phyloP scores from a whole-genome alignment of 2,888 invertebrate species.

The Dichetophora obliterata region DNA sequence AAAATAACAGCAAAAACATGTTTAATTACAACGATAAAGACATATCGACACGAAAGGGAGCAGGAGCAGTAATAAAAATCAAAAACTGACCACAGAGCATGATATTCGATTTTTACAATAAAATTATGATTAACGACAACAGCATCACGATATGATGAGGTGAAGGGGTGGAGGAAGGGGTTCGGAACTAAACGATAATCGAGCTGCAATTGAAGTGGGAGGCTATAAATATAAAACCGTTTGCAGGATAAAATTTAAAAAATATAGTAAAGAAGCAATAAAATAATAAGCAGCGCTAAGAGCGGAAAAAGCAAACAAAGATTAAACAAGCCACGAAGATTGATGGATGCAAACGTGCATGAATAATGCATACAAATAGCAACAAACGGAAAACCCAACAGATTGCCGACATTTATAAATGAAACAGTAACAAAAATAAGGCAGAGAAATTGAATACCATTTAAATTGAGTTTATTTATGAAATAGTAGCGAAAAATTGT shows the following conservation, averaged over 20 bases:
- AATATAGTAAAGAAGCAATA: not conserved
- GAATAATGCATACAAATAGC: no score
- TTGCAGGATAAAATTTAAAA: no score
- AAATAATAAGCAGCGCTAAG: not conserved
- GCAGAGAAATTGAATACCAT: conserved; percentile 16
- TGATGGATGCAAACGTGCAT: no score
- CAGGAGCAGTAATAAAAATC: not conserved
- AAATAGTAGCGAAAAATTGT: not conserved
- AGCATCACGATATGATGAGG: not conserved
- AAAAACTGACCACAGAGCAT: not conserved
- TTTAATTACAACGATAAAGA: not conserved
- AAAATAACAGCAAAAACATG: not conserved
- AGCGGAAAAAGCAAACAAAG: not conserved
- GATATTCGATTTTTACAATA: not conserved
- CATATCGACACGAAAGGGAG: not conserved
- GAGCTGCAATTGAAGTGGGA: no score
- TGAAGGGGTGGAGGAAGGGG: no score
- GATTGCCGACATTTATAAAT: not conserved
- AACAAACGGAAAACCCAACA: no score
- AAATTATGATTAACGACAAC: conserved; percentile 17
- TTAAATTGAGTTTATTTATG: not conserved
- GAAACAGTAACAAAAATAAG: not conserved
- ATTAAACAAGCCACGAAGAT: no score
- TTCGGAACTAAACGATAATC: not conserved
- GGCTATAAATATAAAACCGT: no score